phyloP scores from a whole-genome alignment of 2,113 vertebrate genomes.

The Ceyx cyanopectus region DNA sequence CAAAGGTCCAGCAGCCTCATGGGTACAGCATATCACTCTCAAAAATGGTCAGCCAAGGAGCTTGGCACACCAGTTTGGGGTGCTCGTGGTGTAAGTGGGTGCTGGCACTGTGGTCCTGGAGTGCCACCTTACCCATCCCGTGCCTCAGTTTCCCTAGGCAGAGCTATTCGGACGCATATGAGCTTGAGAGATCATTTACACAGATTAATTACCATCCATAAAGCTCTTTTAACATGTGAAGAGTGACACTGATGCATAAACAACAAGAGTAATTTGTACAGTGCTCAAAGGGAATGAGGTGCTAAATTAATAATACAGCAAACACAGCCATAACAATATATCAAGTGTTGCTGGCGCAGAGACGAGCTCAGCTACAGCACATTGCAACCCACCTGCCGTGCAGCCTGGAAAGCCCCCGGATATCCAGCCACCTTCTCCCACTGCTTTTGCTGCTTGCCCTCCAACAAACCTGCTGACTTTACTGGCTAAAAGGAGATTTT shows the following conservation, averaged over 20 bases:
- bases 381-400: not conserved
- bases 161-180: accelerated
- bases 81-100: accelerated
- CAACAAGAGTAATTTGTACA: not conserved
- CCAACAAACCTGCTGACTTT: not conserved
- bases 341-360: not conserved
- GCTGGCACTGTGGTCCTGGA: accelerated
- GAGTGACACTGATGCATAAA: not conserved
- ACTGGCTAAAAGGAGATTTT: not conserved
- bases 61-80: accelerated
- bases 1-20: not conserved
- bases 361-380: not conserved
- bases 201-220: not conserved
- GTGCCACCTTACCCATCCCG: accelerated
- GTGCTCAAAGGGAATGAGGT: not conserved
- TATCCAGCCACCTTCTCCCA: not conserved
- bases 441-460: not conserved
- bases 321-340: not conserved
- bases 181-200: not conserved
- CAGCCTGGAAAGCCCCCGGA: not conserved
- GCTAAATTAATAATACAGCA: not conserved
- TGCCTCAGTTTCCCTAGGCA: constrained; percentile 32
- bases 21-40: accelerated
- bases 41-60: not conserved
- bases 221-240: not conserved